Base-by-base conservation (phyloP, 1,140 invertebrate species). In the Drosophila baimaii region DNA sequence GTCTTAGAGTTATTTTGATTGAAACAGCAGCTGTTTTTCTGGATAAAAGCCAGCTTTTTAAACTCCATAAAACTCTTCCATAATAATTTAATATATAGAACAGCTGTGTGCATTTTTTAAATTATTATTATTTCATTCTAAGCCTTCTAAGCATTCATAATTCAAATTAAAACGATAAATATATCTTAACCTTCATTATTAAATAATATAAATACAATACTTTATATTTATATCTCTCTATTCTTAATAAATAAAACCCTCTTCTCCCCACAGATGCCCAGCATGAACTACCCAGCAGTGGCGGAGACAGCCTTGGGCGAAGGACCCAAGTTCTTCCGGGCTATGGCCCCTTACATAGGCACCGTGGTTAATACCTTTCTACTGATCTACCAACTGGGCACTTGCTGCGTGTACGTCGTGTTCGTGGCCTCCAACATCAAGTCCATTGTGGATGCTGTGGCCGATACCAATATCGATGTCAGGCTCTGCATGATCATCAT, bases 341-440 rank as follows among this genome's bases (percentile, higher is more conserved):
- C 91, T 6, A 93, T 94, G 33, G 93, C 95, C 0, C 93, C 94
- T 2, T 94, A 94, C 79, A 94, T 95, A 41, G 94, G 92, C 93
- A 95, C 94, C 92, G 93, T 94, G 21, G 93, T 95, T 5, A 96
- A 96, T 75, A 77, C 92, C 0, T 96, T 97, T 82, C 93, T 98
- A 17, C 92, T 97, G 64, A 93, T 97, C 49, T 97, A 97, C 79
- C 97, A 98, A 92, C 92, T 98, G 82, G 97, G 97, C 33, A 96
- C 97, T 66, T 97, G 97, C 88, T 97, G 96, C 92, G 96, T 98
- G 5, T 98, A 98, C 90, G 94, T 97, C 23, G 95, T 98, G 0
- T 98, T 98, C 90, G 95, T 98, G 51, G 94, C 96, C 1, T 94
- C 93, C 19, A 98, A 96, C 91, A 92, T 96, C 12, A 93, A 95